Conservation (phyloP, 2,113 vertebrate species). For the Alosa alosa region DNA sequence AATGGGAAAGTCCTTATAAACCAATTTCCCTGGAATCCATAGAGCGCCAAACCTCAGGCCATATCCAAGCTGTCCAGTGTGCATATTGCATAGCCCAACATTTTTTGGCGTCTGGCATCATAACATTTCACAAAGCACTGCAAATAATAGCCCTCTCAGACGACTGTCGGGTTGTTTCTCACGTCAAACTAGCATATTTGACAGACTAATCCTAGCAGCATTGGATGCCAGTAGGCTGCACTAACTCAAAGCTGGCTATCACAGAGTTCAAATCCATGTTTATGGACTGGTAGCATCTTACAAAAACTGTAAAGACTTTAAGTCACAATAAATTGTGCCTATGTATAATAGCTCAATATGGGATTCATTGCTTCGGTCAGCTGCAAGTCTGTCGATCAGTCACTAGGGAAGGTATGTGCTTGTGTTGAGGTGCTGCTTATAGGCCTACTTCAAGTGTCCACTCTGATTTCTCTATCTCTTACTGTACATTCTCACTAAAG, state of each 20-base stretch:
- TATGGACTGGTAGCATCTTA: not conserved
- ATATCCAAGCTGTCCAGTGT: not conserved
- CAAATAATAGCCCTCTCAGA: slow-evolving; percentile 6
- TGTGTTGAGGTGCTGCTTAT: not conserved
- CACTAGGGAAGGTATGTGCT: not conserved
- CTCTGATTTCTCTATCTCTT: not conserved
- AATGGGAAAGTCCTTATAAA: slow-evolving; percentile 23
- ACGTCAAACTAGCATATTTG: not conserved
- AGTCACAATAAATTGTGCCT: not conserved
- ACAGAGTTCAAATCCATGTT: not conserved
- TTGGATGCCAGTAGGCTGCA: not conserved
- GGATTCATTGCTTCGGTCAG: not conserved
- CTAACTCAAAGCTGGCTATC: not conserved
- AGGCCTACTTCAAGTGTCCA: not conserved
- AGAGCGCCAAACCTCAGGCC: not conserved
- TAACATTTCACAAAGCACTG: not conserved
- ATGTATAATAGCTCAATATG: not conserved
- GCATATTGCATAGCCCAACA: not conserved
- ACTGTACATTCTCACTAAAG: not conserved
- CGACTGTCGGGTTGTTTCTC: not conserved
- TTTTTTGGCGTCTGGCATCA: not conserved
- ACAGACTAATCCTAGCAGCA: not conserved
- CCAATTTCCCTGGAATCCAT: slow-evolving; percentile 12
- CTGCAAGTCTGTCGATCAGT: not conserved
- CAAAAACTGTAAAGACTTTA: not conserved